These are phyloP conservation scores for Holocentrus rufus DNA, from an alignment of 2,797 vertebrate species.

Conservation along the genomic window DNA sequence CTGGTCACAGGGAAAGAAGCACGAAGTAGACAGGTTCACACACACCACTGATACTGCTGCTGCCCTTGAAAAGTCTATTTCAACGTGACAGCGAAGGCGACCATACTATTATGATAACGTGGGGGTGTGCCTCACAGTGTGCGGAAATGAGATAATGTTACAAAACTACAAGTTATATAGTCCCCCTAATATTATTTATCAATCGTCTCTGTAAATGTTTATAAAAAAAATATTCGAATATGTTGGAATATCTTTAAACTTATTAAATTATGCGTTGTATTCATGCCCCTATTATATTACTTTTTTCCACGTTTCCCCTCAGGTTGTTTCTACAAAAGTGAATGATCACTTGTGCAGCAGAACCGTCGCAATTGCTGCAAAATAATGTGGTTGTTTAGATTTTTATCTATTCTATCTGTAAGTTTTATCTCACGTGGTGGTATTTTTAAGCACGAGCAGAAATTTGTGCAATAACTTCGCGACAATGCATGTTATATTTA, in stretches of 20 bases:
- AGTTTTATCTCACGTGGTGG: too few relatives aligned
- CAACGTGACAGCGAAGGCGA: constrained; percentile 65
- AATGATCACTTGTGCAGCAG: not conserved
- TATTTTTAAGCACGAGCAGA: too few relatives aligned
- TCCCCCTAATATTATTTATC: accelerated
- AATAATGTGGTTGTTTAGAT: not conserved
- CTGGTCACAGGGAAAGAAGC: not conserved
- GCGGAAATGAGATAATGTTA: not conserved
- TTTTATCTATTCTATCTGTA: not conserved
- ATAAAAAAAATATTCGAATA: not conserved
- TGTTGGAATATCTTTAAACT: not conserved
- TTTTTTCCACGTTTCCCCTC: not conserved
- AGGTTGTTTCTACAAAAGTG: not conserved
- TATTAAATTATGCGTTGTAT: too few relatives aligned
- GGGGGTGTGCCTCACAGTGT: constrained; percentile 21
- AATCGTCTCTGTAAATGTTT: accelerated
- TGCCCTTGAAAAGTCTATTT: constrained; percentile 81
- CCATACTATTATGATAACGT: constrained; percentile 66
- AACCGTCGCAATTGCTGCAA: not conserved
- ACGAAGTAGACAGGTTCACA: not conserved
- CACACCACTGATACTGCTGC: constrained; percentile 4
- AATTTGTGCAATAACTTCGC: too few relatives aligned
- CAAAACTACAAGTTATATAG: accelerated
- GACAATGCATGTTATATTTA: too few relatives aligned
- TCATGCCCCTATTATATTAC: too few relatives aligned